A percentile compares a stretch with the other conserved stretches of the same genome.
Conservation (phyloP, 2,797 vertebrate species). For the Hybognathus amarus region DNA sequence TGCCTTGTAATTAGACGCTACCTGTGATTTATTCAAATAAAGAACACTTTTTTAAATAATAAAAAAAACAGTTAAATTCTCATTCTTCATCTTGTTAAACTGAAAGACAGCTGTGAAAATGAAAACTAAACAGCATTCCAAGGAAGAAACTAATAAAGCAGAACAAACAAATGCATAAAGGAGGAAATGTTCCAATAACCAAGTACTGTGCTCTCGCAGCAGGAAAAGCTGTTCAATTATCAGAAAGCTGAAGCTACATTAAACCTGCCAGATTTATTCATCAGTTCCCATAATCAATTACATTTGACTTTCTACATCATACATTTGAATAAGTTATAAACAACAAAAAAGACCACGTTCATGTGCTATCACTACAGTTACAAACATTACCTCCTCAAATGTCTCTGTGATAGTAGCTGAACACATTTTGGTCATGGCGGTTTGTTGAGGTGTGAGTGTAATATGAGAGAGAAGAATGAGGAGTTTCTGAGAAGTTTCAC, state of each 20-base stretch:
- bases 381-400: not conserved
- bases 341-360: not conserved
- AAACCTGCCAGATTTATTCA: slow-evolving; percentile 14
- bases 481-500: slow-evolving; percentile 7
- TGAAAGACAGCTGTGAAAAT: slow-evolving; percentile 39
- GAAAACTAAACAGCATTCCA: slow-evolving; percentile 26
- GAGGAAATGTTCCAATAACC: slow-evolving; percentile 30
- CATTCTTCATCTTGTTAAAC: slow-evolving; percentile 5
- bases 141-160: slow-evolving; percentile 18
- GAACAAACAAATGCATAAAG: slow-evolving; percentile 19
- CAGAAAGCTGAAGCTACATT: slow-evolving; percentile 17
- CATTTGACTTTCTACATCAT: not conserved
- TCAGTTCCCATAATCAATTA: not conserved
- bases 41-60: not conserved
- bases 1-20: not conserved
- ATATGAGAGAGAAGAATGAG: not conserved
- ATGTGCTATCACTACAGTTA: not conserved
- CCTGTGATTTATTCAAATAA: slow-evolving; percentile 16
- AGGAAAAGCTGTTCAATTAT: slow-evolving; percentile 16
- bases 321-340: not conserved
- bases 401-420: not conserved
- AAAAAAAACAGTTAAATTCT: not conserved
- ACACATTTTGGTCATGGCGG: not conserved
- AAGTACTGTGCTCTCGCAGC: slow-evolving; percentile 15
- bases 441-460: not conserved